Conservation (phyloP, 1,140 invertebrate genomes). For the Planococcus citri region DNA sequence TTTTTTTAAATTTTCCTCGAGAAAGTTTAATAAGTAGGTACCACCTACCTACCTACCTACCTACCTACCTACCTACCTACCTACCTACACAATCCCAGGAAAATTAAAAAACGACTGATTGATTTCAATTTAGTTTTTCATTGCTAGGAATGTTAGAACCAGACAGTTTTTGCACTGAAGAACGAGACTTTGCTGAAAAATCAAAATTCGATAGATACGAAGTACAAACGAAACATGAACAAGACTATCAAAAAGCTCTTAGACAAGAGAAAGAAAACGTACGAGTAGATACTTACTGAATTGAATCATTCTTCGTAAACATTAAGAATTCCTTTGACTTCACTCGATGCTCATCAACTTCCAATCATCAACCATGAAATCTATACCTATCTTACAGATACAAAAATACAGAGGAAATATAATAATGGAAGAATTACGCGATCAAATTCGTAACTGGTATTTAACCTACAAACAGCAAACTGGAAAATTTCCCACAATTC, state of each 20-base stretch:
- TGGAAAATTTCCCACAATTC: constrained; percentile 80
- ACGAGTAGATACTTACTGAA: too few relatives aligned
- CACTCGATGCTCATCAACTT: too few relatives aligned
- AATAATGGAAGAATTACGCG: constrained; percentile 68
- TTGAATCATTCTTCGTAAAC: too few relatives aligned
- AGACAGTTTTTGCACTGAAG: constrained; percentile 31
- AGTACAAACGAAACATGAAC: constrained; percentile 45
- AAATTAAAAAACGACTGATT: too few relatives aligned
- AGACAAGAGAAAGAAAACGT: constrained; percentile 40
- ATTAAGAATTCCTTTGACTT: too few relatives aligned
- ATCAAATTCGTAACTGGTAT: constrained; percentile 75
- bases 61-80: too few relatives aligned
- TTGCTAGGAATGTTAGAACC: constrained; percentile 37
- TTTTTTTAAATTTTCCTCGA: neutral
- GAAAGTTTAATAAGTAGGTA: neutral
- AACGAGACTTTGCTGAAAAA: constrained; percentile 34
- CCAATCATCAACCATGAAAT: too few relatives aligned
- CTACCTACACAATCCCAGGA: too few relatives aligned
- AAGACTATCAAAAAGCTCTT: constrained; percentile 47
- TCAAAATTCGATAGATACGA: constrained; percentile 44
- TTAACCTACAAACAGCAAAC: constrained; percentile 61
- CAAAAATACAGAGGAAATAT: constrained; percentile 46
- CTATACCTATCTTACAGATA: constrained; percentile 33
- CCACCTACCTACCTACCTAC: too few relatives aligned
- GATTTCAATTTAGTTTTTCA: too few relatives aligned